Base-by-base conservation (phyloP, 2,888 invertebrate genomes). In the Dicycla oo region DNA sequence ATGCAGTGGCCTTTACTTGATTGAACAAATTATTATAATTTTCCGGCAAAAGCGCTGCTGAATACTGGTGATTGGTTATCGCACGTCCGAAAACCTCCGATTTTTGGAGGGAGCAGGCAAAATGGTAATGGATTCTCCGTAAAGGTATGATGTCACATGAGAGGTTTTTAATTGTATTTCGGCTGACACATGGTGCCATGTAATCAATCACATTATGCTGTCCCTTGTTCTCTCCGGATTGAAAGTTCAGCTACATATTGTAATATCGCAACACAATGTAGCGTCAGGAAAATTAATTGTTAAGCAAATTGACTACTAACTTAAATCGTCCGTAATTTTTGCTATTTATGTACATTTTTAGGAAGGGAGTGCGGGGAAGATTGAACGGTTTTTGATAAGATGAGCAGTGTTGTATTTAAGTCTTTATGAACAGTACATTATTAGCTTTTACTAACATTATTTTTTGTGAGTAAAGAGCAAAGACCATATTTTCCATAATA, bases 11-110 rank as follows among this genome's bases (percentile, higher is more conserved):
- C 8, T 8, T 38, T 69, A 81, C 47, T 53, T 15, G 10, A 81
- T 77, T 69, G 77, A 8, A 43, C 47, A 51, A 58, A 34, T 23
- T 63, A 75, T 73, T 65, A 81, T 58, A 62, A 62, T 81, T 47
- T 76, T 38, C 26, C 57, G 15, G 57, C 54, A 62, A 77, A 62
- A 58, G 40, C 43, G 51, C 11, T 20, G 2, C 38, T 54, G 54
- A 40, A 23, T 18, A 60, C 5, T 10, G 18, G 18, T 18, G 40
- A 51, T 47, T 63, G 66, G 64, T 38, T 64, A 65, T 56, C 62
- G 51, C 20, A 51, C 60, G 15, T 75, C 30, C 10, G 1, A 74
- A 78, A 26, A 11, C 40, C 20, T 34, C 18, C 0, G 20, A 49
- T 34, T 58, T 49, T 69, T 62, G 61, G 23, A 38, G 15, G 5